Base-by-base conservation (phyloP, 23 tunicate genomes). In the Styela plicata region DNA sequence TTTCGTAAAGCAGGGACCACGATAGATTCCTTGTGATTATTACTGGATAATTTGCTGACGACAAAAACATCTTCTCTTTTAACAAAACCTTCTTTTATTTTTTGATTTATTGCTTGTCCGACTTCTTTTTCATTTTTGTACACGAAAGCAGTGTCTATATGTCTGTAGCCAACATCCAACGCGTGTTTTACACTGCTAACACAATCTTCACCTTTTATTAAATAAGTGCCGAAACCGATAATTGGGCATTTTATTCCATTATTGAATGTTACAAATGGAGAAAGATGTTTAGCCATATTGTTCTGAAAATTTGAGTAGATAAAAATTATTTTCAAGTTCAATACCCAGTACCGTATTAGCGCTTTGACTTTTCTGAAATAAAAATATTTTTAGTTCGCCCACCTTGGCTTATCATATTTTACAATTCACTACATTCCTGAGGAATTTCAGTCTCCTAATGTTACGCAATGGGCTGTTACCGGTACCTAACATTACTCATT, bases 181-280 rank as follows among this genome's bases (percentile, higher is more conserved):
- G 94, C 98, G 0, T 85, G 65, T 52, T 85, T 88, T 0, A 94
- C 94, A 30, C 86, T 80, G 2, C 34, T 30, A 65, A 87, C 74
- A 29, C 64, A 80, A 27, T 87, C 91, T 35, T 80, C 31, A 13
- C 80, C 89, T 10, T 64, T 32, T 0, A 74, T 68, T 5, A 83
- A 69, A 69, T 70, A 92, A 2, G 97, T 92, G n/a, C 97, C 97
- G 26, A 92, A 80, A 2, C 97, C 97, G 31, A 92, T 35, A 35
- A 79, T 34, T 10, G 97, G 92, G 32, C 91, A 87, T 29, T 83
- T 63, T 27, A 84, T 29, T 1, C 97, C 91, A 74, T 92, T 92
- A 70, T 80, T 71, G 1, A 92, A 80, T 17, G 22, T n/a, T 20
- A 76, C 81, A 53, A 16, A 71, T 36, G 57, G 57, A 7, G 13